phyloP scores from a whole-genome alignment of 2,888 invertebrate genomes.

The Pycnomerus fuliginosus region DNA sequence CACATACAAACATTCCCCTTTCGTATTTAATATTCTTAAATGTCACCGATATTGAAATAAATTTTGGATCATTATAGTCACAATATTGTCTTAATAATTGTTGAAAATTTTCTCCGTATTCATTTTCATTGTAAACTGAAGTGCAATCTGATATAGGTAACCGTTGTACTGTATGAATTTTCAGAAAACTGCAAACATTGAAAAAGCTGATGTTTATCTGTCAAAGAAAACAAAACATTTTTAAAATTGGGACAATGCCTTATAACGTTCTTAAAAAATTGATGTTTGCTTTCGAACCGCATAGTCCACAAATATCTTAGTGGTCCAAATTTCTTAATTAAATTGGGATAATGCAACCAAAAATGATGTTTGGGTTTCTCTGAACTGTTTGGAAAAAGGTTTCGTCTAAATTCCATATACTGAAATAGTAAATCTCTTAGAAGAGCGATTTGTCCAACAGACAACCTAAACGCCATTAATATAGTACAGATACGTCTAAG shows the following conservation, averaged over 20 bases:
- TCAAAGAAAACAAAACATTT: constrained; percentile 16
- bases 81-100: neutral
- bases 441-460: neutral
- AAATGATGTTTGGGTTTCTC: constrained; percentile 32
- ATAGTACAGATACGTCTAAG: neutral
- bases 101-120: no score
- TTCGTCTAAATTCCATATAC: neutral
- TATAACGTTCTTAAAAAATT: constrained; percentile 21
- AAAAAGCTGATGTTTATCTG: constrained; percentile 19
- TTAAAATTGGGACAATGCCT: constrained; percentile 20
- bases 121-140: no score
- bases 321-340: constrained; percentile 29
- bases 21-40: constrained; percentile 5
- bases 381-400: constrained; percentile 11
- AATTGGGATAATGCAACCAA: constrained; percentile 29
- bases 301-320: constrained; percentile 26
- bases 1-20: constrained; percentile 6
- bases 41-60: neutral
- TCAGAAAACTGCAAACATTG: constrained; percentile 7
- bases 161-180: neutral
- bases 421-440: neutral
- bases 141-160: neutral
- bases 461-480: neutral
- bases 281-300: constrained; percentile 32
- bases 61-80: neutral